Base-by-base conservation (phyloP, 2,113 vertebrate genomes). In the Raja brachyura region DNA sequence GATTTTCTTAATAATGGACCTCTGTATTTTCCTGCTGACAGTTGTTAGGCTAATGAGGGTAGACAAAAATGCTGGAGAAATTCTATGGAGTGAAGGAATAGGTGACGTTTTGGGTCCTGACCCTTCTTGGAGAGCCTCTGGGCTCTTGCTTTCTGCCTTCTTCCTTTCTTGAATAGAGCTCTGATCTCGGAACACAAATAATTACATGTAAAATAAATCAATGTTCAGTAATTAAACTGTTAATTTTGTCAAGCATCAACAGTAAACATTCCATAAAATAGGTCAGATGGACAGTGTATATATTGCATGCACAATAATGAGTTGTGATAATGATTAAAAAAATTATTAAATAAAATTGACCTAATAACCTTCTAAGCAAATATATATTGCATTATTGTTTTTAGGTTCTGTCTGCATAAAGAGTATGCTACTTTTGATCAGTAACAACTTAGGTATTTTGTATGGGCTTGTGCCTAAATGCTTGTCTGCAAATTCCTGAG, bases 381-480 rank as follows among this genome's bases (percentile, higher is more conserved):
- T 88, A 11, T 56, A 28, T 25, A 56, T 56, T 59, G 83, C 61
- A 66, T 63, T 66, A 18, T 33, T 28, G 16, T 5, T 63, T 88
- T 31, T 88, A 61, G 0, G 16, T 28, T 83, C 79, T 11, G 25
- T 83, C 56, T 28, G 13, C 20, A 25, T 13, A 83, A 22, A 86
- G 61, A 63, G 28, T 18, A 14, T 16, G 4, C 56, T 61, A 31
- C 83, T 54, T 81, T 54, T 22, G 9, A 22, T 63, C n/a, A 61
- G 83, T 61, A 31, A 61, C 28, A 63, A 31, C 59, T 31, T 18
- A 28, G n/a, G 83, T 66, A 88, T 63, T 88, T 88, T 88, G 28
- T 63, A 88, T 66, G 83, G 83, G n/a, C 83, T 63, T 88, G 83
- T 31, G 59, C 39, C 59, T 63, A 31, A 86, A 88, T 66, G 83